Evolutionary conservation across 2,888 invertebrate species (phyloP).

Genomic region (Mythimna ferrago): DNA sequence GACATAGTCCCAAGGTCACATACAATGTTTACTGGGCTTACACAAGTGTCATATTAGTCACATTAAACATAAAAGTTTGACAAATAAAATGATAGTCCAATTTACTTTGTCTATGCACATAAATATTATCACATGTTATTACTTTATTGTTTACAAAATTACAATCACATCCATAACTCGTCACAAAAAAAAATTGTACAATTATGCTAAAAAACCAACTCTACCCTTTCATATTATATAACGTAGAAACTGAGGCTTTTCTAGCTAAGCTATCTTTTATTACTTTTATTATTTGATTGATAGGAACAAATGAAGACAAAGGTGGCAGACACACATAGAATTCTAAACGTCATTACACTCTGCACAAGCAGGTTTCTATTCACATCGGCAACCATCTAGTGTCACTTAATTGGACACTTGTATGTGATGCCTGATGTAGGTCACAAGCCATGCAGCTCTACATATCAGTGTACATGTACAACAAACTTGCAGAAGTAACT

Average conservation of each 20-base stretch:
- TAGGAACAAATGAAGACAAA: neutral
- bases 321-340: slow-evolving; percentile 1
- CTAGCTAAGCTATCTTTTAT: neutral
- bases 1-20: slow-evolving; percentile 72
- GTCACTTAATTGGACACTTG: slow-evolving; percentile 61
- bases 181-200: slow-evolving; percentile 3
- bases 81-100: slow-evolving; percentile 1
- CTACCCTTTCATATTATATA: slow-evolving; percentile 17
- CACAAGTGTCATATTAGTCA: slow-evolving; percentile 28
- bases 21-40: slow-evolving; percentile 37
- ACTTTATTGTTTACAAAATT: slow-evolving; percentile 20
- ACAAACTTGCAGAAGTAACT: slow-evolving; percentile 27
- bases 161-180: slow-evolving; percentile 3
- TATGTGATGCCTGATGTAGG: slow-evolving; percentile 56
- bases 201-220: neutral
- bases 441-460: slow-evolving; percentile 48
- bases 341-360: slow-evolving; percentile 15
- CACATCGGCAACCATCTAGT: slow-evolving; percentile 48
- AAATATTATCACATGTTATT: slow-evolving; percentile 19
- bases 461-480: slow-evolving; percentile 20
- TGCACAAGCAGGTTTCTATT: slow-evolving; percentile 59
- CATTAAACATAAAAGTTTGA: neutral
- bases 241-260: slow-evolving; percentile 1
- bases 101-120: slow-evolving; percentile 1
- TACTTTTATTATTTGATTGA: neutral